Evolutionary conservation across 2,888 invertebrate genomes (phyloP).

Genomic region (Sericinus montela): DNA sequence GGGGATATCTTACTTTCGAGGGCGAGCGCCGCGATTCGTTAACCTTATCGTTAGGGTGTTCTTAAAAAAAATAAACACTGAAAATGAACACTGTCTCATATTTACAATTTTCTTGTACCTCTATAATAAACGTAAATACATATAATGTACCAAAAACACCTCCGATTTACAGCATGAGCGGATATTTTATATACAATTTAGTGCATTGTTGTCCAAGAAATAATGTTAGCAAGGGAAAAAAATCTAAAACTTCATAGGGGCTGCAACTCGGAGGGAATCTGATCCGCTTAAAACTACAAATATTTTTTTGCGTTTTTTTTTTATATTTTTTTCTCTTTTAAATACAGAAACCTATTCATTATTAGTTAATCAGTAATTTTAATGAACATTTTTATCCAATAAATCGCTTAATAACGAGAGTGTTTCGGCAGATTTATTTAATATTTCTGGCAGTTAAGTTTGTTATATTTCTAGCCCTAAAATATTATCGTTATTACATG

Average conservation of each 20-base stretch:
- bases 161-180: slow-evolving; percentile 28
- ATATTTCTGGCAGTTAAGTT: slow-evolving; percentile 32
- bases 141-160: slow-evolving; percentile 40
- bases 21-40: slow-evolving; percentile 42
- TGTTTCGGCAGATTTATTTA: slow-evolving; percentile 27
- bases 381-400: slow-evolving; percentile 50
- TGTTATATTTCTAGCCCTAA: slow-evolving; percentile 15
- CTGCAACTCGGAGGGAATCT: slow-evolving; percentile 27
- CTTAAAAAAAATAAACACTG: slow-evolving; percentile 72
- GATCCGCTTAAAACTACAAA: slow-evolving; percentile 40
- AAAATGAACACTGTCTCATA: slow-evolving; percentile 70
- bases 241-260: slow-evolving; percentile 28
- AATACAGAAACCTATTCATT: slow-evolving; percentile 58
- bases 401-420: slow-evolving; percentile 28
- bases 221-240: slow-evolving; percentile 26
- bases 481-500: slow-evolving; percentile 2
- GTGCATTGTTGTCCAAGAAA: slow-evolving; percentile 33
- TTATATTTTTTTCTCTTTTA: slow-evolving; percentile 46
- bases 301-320: slow-evolving; percentile 36
- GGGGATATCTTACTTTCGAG: background rate
- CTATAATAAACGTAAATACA: slow-evolving; percentile 55
- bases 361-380: slow-evolving; percentile 52
- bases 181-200: slow-evolving; percentile 51
- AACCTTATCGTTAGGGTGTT: slow-evolving; percentile 47
- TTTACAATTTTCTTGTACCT: slow-evolving; percentile 56